Conservation (phyloP, 2,888 invertebrate genomes). For the Drosophila paracracens region DNA sequence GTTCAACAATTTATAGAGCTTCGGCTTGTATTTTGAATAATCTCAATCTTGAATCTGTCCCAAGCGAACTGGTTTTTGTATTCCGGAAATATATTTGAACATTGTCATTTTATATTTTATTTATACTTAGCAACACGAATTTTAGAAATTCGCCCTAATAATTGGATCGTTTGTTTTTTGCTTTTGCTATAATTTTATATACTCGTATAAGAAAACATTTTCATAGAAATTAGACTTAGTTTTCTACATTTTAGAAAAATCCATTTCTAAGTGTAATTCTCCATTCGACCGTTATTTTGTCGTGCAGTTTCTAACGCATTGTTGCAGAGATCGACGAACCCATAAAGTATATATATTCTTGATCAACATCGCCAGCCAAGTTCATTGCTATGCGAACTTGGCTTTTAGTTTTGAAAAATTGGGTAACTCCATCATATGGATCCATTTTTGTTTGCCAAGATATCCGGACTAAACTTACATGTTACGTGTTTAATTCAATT, state of each 20-base stretch:
- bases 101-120: not conserved
- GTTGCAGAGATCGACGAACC: not conserved
- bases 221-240: not conserved
- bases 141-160: accelerated
- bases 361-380: not conserved
- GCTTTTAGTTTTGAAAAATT: not conserved
- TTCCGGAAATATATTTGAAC: not conserved
- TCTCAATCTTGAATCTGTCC: not conserved
- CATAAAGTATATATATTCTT: not conserved
- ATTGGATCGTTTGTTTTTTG: not conserved
- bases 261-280: not conserved
- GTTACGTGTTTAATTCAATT: not conserved
- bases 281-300: not conserved
- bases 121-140: not conserved
- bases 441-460: not conserved
- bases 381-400: not conserved
- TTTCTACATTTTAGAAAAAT: not conserved
- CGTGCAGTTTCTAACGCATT: not conserved
- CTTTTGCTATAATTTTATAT: not conserved
- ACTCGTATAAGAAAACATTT: not conserved
- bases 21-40: no score
- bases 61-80: not conserved
- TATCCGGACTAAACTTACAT: not conserved
- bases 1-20: not conserved
- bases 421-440: not conserved